phyloP scores from a whole-genome alignment of 2,888 invertebrate genomes.

The Lasioglossum lativentre region DNA sequence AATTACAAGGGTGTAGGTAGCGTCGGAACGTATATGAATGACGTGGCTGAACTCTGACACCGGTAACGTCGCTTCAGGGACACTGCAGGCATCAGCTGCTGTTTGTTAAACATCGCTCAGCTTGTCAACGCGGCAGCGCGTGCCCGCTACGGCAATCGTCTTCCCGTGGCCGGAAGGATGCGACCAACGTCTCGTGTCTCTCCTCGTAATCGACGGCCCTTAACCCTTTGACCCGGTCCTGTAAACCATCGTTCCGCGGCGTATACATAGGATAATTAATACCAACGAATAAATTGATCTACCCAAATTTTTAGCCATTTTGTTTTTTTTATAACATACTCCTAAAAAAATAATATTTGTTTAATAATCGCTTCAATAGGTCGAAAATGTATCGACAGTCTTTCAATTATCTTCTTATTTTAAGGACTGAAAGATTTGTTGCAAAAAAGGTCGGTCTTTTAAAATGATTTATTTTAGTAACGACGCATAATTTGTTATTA shows the following conservation, averaged over 20 bases:
- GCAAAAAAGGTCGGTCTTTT: no score
- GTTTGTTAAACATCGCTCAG: slow-evolving; percentile 81
- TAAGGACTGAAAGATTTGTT: no score
- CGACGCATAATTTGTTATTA: no score
- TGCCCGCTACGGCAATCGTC: neutral
- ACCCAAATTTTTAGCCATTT: no score
- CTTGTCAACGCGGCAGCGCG: slow-evolving; percentile 68
- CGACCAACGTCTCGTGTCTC: slow-evolving; percentile 22
- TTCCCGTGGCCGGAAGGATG: neutral
- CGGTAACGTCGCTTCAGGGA: slow-evolving; percentile 70
- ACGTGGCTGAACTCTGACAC: slow-evolving; percentile 73
- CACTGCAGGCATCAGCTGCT: slow-evolving; percentile 73
- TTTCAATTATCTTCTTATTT: no score
- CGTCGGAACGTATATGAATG: slow-evolving; percentile 58
- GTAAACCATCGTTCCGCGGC: neutral
- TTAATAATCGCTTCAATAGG: no score
- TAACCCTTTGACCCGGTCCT: slow-evolving; percentile 11
- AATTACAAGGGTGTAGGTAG: slow-evolving; percentile 46
- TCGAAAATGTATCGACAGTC: no score
- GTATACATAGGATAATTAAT: no score
- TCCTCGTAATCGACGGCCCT: slow-evolving; percentile 42
- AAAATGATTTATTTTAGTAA: no score
- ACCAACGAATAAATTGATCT: no score
- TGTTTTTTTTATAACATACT: no score
- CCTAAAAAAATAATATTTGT: no score